phyloP scores from a whole-genome alignment of 1,140 invertebrate species.

The Drosophila leontia region DNA sequence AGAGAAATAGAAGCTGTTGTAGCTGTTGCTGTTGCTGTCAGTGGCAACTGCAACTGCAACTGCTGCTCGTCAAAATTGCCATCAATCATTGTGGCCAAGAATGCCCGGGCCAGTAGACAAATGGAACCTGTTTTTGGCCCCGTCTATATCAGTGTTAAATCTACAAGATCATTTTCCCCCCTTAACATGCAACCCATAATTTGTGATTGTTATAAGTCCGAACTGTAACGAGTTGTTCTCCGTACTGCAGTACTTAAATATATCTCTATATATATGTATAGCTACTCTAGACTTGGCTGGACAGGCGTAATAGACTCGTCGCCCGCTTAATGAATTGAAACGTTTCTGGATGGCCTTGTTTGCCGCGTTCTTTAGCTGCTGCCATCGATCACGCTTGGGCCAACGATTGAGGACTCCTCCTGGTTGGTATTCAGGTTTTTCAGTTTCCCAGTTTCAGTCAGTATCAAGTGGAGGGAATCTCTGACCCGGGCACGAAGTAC shows the following conservation, averaged over 20 bases:
- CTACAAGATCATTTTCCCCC: conserved; percentile 80
- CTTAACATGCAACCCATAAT: conserved; percentile 69
- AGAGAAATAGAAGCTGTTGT: conserved; percentile 48
- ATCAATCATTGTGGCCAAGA: conserved; percentile 60
- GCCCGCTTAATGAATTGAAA: conserved; percentile 81
- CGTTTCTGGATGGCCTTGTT: conserved; percentile 72
- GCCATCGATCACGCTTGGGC: conserved; percentile 36
- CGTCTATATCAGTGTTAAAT: conserved; percentile 78
- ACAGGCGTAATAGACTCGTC: conserved; percentile 73
- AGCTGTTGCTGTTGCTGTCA: conserved; percentile 53
- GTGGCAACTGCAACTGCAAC: conserved; percentile 31
- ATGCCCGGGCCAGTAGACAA: conserved; percentile 63
- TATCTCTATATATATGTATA: not conserved
- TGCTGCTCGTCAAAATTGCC: conserved; percentile 42
- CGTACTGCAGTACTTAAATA: conserved; percentile 10
- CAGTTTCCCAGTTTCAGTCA: conserved; percentile 2
- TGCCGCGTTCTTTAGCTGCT: conserved; percentile 19
- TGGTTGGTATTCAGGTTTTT: conserved; percentile 30
- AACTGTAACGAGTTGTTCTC: conserved; percentile 51
- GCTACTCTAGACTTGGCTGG: not conserved
- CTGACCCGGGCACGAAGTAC: conserved; percentile 59
- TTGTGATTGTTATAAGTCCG: conserved; percentile 81
- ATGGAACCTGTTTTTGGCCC: conserved; percentile 70
- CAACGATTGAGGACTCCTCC: conserved; percentile 9
- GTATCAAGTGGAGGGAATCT: conserved; percentile 48